These are phyloP conservation scores for Drosophila ironensis DNA, from an alignment of 1,140 invertebrate genomes.

Conservation along the genomic window DNA sequence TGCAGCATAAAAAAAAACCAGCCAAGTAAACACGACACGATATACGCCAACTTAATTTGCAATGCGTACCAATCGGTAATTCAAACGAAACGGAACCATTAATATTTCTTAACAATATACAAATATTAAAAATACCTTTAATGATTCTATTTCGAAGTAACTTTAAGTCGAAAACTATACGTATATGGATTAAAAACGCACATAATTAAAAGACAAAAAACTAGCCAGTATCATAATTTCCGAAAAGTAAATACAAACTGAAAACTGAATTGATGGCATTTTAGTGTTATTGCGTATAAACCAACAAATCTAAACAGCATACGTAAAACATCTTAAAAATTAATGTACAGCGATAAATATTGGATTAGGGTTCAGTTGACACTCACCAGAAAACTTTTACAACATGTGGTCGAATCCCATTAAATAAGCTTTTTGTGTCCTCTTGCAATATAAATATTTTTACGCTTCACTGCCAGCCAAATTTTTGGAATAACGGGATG, in stretches of 20 bases:
- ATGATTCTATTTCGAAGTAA: slow-evolving; percentile 39
- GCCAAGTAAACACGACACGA: not conserved
- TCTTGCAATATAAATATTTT: slow-evolving; percentile 31
- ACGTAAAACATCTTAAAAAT: slow-evolving; percentile 44
- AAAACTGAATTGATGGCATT: slow-evolving; percentile 77
- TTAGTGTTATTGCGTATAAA: slow-evolving; percentile 53
- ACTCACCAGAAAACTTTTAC: too few relatives aligned
- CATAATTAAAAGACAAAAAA: slow-evolving; percentile 42
- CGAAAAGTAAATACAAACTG: slow-evolving; percentile 39
- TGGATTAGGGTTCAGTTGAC: too few relatives aligned
- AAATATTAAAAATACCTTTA: slow-evolving; percentile 34
- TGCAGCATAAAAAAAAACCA: not conserved
- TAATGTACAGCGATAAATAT: not conserved
- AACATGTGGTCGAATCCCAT: not conserved
- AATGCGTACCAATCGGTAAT: slow-evolving; percentile 74
- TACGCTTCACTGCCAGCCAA: slow-evolving; percentile 67
- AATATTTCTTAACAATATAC: slow-evolving; percentile 56
- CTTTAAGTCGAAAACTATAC: slow-evolving; percentile 36
- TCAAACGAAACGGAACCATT: slow-evolving; percentile 36
- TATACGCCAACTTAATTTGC: slow-evolving; percentile 60
- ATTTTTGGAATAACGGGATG: slow-evolving; percentile 2
- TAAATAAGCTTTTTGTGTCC: slow-evolving; percentile 2
- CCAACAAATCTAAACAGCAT: slow-evolving; percentile 36
- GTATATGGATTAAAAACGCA: slow-evolving; percentile 57
- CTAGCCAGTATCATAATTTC: slow-evolving; percentile 41